A percentile compares a stretch with the other conserved stretches of the same genome.
phyloP scores from a whole-genome alignment of 2,797 vertebrate species.

The Ispidina picta region DNA sequence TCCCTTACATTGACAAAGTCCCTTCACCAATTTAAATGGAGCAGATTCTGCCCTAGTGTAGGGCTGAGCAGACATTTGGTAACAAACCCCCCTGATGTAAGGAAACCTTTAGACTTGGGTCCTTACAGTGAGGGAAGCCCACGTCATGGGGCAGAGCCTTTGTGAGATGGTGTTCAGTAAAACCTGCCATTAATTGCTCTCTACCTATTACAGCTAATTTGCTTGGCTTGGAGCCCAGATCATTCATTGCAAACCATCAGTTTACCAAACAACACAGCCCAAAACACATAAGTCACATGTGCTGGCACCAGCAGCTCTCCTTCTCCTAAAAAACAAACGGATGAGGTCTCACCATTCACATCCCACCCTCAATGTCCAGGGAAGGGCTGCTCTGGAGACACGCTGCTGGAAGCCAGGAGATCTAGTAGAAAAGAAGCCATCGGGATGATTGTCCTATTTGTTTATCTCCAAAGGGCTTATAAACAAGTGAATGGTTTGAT shows the following conservation, averaged over 20 bases:
- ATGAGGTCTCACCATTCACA: not conserved
- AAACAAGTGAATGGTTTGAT: not conserved
- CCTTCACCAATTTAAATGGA: not conserved
- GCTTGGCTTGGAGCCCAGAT: not conserved
- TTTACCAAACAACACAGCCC: not conserved
- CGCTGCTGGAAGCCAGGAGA: not conserved
- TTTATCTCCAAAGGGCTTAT: not conserved
- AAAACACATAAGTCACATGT: not conserved
- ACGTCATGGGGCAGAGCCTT: not conserved
- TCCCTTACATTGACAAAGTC: not conserved
- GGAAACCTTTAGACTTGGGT: not conserved
- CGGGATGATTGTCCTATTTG: not conserved
- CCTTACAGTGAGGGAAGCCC: not conserved
- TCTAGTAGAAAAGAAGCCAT: not conserved
- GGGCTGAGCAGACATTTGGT: rapidly evolving
- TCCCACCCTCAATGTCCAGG: rapidly evolving
- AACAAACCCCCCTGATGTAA: not conserved
- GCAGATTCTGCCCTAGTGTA: not conserved
- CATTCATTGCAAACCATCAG: not conserved
- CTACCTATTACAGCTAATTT: not conserved
- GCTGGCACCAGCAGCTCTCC: not conserved
- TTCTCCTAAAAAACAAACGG: not conserved
- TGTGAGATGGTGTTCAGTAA: not conserved
- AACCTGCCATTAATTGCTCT: not conserved
- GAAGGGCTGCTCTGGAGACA: not conserved